Conservation (phyloP, 2,113 vertebrate species). For the Danio rerio region GRCz12tu NC_133188.1:33073001-33073500, state of each 20-base stretch:
- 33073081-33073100: conserved; percentile 79
- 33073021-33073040: conserved; percentile 82
- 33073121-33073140: conserved; percentile 88
- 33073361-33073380: conserved; percentile 49
- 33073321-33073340: conserved; percentile 42
- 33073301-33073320: conserved; percentile 49
- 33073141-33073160: conserved; percentile 78
- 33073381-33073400: conserved; percentile 42
- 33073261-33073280: conserved; percentile 74
- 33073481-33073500: neutral
- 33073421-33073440: conserved; percentile 26
- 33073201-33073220: conserved; percentile 65
- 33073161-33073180: conserved; percentile 80
- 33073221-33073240: conserved; percentile 49
- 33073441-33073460: conserved; percentile 42
- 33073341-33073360: conserved; percentile 46
- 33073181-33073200: conserved; percentile 69
- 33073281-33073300: conserved; percentile 55
- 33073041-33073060: conserved; percentile 85
- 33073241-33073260: conserved; percentile 54
- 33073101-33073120: conserved; percentile 85
- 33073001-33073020: conserved; percentile 83
- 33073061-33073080: conserved; percentile 82
- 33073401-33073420: conserved; percentile 13
- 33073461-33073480: neutral